A percentile compares a stretch with the other conserved stretches of the same genome.
phyloP scores from a whole-genome alignment of 2,113 vertebrate species.

The Brachionichthys hirsutus region DNA sequence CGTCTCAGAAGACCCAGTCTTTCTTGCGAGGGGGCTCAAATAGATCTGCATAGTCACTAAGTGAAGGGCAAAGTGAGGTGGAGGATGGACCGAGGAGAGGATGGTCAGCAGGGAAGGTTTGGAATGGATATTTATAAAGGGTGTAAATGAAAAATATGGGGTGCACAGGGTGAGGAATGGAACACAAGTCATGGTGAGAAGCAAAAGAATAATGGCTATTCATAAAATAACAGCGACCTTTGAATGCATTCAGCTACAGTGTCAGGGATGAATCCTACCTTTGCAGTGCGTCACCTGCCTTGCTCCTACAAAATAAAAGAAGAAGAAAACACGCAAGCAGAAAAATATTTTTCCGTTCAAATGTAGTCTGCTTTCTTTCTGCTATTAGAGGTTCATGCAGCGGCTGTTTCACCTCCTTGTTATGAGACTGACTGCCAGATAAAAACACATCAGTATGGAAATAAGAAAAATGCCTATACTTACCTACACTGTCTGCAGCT shows the following conservation, averaged over 20 bases:
- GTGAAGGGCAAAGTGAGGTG: slow-evolving; percentile 69
- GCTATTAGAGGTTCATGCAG: neutral
- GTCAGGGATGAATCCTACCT: slow-evolving; percentile 71
- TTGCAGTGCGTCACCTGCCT: slow-evolving; percentile 78
- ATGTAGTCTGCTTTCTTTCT: neutral
- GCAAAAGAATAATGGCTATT: slow-evolving; percentile 41
- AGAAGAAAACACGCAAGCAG: slow-evolving; percentile 23
- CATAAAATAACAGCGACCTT: slow-evolving; percentile 30
- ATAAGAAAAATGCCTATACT: slow-evolving; percentile 32
- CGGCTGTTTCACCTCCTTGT: slow-evolving; percentile 13
- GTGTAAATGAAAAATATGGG: neutral
- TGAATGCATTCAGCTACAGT: no score
- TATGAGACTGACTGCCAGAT: no score
- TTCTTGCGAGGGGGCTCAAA: slow-evolving; percentile 81
- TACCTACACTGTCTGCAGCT: slow-evolving; percentile 54
- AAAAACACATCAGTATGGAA: slow-evolving; percentile 7
- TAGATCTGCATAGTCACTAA: slow-evolving; percentile 83
- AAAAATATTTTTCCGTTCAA: neutral
- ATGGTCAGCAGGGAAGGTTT: no score
- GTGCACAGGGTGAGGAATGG: slow-evolving; percentile 14
- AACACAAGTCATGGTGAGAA: slow-evolving; percentile 68
- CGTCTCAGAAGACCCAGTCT: slow-evolving; percentile 76
- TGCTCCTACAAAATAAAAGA: slow-evolving; percentile 54
- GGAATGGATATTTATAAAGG: neutral
- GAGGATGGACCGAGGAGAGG: slow-evolving; percentile 18